Conservation (phyloP, 2,113 vertebrate genomes). For the Clinocottus analis region DNA sequence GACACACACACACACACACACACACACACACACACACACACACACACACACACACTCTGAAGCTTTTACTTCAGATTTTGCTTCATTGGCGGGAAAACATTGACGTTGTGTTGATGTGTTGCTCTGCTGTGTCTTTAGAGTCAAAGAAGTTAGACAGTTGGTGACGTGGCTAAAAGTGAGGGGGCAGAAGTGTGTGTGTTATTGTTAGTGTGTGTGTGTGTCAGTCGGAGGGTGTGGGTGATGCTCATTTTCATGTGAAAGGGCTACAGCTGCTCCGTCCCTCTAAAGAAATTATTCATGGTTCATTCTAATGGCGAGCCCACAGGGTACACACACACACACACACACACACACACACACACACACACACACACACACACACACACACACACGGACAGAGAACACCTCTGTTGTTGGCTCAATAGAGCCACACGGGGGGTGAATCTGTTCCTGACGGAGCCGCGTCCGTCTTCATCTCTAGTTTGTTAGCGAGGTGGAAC, state of each 20-base stretch:
- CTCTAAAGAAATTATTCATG: conserved; percentile 78
- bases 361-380: conserved; percentile 25
- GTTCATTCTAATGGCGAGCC: conserved; percentile 62
- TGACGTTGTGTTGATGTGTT: neutral
- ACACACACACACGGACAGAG: conserved; percentile 18
- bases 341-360: conserved; percentile 26
- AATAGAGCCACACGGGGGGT: neutral
- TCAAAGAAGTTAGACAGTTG: neutral
- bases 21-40: neutral
- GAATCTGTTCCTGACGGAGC: conserved; percentile 11
- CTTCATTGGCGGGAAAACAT: neutral
- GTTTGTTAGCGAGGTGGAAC: neutral
- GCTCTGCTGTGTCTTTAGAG: neutral
- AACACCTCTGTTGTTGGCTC: conserved; percentile 5
- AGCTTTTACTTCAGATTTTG: neutral
- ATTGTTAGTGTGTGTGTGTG: too few species aligned
- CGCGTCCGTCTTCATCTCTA: neutral
- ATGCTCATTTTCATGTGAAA: conserved; percentile 82
- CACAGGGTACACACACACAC: conserved; percentile 38
- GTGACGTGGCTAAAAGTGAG: conserved; percentile 10
- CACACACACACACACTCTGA: neutral
- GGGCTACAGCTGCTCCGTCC: conserved; percentile 74
- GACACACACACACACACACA: neutral
- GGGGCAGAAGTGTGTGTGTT: conserved; percentile 1
- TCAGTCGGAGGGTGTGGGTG: neutral